Evolutionary conservation across 1,140 invertebrate genomes (phyloP), one percentile per base, ranked within the genome.

Genomic region (Potamilus streckersoni): DNA sequence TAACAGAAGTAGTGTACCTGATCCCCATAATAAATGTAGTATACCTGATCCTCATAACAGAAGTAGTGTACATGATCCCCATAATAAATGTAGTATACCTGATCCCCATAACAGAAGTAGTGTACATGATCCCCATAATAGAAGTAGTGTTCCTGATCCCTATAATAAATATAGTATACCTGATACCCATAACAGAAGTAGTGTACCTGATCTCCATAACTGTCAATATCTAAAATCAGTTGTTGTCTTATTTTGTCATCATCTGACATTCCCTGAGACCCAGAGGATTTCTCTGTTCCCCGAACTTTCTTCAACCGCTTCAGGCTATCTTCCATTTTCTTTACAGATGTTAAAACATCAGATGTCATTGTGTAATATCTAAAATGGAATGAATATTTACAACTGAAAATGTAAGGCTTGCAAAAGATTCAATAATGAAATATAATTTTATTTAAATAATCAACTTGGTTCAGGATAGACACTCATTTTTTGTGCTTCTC

Each of bases 201-300:
- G 59, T 23, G 64, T 82, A 92, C 90, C 86, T 90, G 86, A 69
- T 86, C 76, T 20, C 88, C 87, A 77, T 91, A 91, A 63, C 82
- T 81, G 66, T 93, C 89, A 13, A 98, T 95, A 92, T 98, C 97
- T 15, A 97, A 92, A 80, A 94, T 93, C 20, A 98, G 91, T 88
- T 98, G 97, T 74, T 95, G 91, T 64, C 96, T 92, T 88, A 98
- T 98, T 91, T 98, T 98, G 87, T 97, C 95, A 89, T 98, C 96
- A 88, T 98, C 97, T 15, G 91, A 93, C 20, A 93, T 89, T 87
- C 93, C 90, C 61, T 84, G 83, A 23, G 74, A 71, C 13, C 78
- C 84, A 19, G 76, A 59, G 17, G 81, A 79, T 74, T 85, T 83
- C 31, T 86, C 87, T 73, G 85, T 87, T 61, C 95, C 94, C 78